phyloP scores from a whole-genome alignment of 2,113 vertebrate species.

The Dicerorhinus sumatrensis region DNA sequence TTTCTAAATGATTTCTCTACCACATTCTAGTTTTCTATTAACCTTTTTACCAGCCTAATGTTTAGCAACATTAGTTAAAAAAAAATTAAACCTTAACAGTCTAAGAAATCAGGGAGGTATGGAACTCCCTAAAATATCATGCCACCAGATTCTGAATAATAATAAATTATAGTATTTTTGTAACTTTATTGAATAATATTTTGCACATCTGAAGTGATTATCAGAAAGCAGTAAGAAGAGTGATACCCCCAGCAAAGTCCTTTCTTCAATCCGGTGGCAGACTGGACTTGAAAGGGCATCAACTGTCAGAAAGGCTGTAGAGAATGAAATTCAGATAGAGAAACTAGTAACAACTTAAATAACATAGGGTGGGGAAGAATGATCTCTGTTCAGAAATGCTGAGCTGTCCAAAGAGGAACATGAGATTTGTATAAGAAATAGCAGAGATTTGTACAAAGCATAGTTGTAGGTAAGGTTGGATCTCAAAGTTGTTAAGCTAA shows the following conservation, averaged over 20 bases:
- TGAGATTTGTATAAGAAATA: not conserved
- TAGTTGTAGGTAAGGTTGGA: not conserved
- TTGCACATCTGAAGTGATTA: not conserved
- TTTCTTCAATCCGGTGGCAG: not conserved
- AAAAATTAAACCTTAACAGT: not conserved
- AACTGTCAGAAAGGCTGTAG: not conserved
- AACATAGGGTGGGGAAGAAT: accelerated
- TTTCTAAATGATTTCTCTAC: not conserved
- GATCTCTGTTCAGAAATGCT: not conserved
- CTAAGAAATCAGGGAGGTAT: not conserved
- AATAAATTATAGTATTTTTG: not conserved
- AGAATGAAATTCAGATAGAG: not conserved
- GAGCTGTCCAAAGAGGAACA: not conserved
- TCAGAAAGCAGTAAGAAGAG: not conserved
- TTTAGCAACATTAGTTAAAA: not conserved
- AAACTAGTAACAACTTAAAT: not conserved
- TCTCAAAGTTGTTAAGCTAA: not conserved
- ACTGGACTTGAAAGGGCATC: not conserved
- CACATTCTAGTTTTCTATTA: not conserved
- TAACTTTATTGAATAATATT: not conserved
- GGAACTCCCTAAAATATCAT: not conserved
- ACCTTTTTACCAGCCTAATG: not conserved
- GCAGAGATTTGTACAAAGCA: not conserved
- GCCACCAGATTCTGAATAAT: not conserved
- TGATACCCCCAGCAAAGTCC: not conserved